phyloP scores from a whole-genome alignment of 2,113 vertebrate species.

The Solenodon paradoxus region DNA sequence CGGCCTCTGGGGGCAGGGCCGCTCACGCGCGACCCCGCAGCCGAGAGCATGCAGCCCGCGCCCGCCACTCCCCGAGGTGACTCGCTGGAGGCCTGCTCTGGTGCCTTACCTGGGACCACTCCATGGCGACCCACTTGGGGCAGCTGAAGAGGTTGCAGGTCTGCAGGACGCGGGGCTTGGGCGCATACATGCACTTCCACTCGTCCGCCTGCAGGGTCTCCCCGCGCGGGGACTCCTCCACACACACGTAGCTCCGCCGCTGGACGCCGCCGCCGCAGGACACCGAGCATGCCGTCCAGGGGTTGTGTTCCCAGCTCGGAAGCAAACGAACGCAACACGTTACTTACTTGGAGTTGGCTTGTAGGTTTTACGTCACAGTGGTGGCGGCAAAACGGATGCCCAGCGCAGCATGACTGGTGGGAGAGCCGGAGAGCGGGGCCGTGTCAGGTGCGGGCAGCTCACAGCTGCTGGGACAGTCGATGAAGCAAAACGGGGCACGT shows the following conservation, averaged over 20 bases:
- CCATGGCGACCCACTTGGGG: constrained; percentile 95
- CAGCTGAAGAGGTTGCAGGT: constrained; percentile 92
- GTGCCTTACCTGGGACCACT: constrained; percentile 96
- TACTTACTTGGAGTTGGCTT: background rate
- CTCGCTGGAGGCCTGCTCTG: too few relatives aligned
- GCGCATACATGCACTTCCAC: constrained; percentile 95
- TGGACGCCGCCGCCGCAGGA: constrained; percentile 94
- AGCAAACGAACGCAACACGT: constrained; percentile 46
- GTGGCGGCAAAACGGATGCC: too few relatives aligned
- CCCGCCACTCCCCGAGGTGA: too few relatives aligned
- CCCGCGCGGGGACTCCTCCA: constrained; percentile 92
- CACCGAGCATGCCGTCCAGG: constrained; percentile 93
- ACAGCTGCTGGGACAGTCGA: too few relatives aligned
- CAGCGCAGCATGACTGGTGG: too few relatives aligned
- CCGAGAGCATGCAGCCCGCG: too few relatives aligned
- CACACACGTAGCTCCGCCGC: constrained; percentile 91
- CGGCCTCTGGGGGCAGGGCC: too few relatives aligned
- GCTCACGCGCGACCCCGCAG: too few relatives aligned
- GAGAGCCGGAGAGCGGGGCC: too few relatives aligned
- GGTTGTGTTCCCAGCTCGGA: constrained; percentile 94
- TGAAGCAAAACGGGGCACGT: too few relatives aligned
- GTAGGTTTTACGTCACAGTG: background rate
- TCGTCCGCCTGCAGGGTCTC: constrained; percentile 91
- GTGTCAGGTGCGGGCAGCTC: too few relatives aligned
- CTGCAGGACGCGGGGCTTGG: constrained; percentile 88